Percentiles rank a stretch among this genome's conserved stretches.
Conservation (phyloP, 2,113 vertebrate genomes). For the Syrmaticus mikado region DNA sequence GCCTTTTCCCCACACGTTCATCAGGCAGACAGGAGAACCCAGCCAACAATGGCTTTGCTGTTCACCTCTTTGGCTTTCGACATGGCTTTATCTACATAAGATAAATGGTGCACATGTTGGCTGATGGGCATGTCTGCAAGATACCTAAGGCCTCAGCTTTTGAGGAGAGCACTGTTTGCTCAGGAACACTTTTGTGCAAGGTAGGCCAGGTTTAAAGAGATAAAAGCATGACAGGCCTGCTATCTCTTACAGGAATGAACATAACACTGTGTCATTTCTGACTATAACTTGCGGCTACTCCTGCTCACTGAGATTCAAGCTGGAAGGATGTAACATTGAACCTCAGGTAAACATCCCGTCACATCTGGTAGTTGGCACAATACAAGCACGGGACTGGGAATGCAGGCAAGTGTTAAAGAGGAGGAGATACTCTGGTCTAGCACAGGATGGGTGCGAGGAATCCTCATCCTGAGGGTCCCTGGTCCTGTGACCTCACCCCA, state of each 20-base stretch:
- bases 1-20: background rate
- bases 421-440: background rate
- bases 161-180: background rate
- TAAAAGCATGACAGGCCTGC: background rate
- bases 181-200: background rate
- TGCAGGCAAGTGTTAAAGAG: background rate
- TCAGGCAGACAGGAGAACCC: background rate
- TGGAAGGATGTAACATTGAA: background rate
- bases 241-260: background rate
- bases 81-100: background rate
- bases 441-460: background rate
- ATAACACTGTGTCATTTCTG: background rate
- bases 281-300: background rate
- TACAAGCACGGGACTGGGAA: background rate
- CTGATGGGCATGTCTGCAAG: background rate
- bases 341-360: background rate
- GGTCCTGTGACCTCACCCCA: accelerated
- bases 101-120: background rate
- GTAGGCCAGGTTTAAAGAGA: background rate
- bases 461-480: background rate
- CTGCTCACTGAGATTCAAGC: accelerated
- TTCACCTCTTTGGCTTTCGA: background rate
- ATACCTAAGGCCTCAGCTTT: background rate
- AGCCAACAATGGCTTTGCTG: background rate
- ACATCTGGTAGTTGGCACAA: background rate